Base-by-base conservation (phyloP, 2,797 vertebrate genomes). In the Lates japonicus region DNA sequence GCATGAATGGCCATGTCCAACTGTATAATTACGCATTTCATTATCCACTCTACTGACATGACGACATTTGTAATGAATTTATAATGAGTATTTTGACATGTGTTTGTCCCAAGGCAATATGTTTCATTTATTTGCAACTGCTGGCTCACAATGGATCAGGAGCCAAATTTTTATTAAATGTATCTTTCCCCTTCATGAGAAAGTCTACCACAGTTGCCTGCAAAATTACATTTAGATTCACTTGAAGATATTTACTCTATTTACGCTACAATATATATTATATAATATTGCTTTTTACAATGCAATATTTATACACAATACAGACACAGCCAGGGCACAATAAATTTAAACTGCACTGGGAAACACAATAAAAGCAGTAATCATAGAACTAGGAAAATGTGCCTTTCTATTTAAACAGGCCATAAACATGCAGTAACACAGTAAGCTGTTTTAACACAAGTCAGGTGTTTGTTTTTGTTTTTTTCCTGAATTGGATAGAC, bases 11-110 rank as follows among this genome's bases (percentile, higher is more conserved):
- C 20, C 25, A 41, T 71, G 55, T 52, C 25, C n/a, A 41, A 51
- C 17, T 67, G n/a, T 52, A 63, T 78, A 72, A 83, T 84, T 78
- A 55, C 1, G 4, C 20, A 52, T 74, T 67, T 70, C 49, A 74
- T 72, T 78, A 70, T 49, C 48, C 65, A 63, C 44, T 74, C 14
- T 35, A 57, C 44, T 63, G 63, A 79, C 59, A 80, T 65, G 59
- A 73, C 73, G 71, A 66, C 60, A 37, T 76, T 42, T 69, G 35
- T 68, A 61, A 81, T 74, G 19, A 70, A 82, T 84, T 86, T 57
- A 66, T 76, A 71, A 82, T 80, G 31, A 70, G 68, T 84, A 65
- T 74, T 80, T 82, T 76, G 76, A 80, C 55, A 60, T 55, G 54
- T 85, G 39, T 86, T 74, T 75, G n/a, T 82, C 74, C 42, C 48